phyloP scores from a whole-genome alignment of 2,888 invertebrate species.

The Pollenia labialis region DNA sequence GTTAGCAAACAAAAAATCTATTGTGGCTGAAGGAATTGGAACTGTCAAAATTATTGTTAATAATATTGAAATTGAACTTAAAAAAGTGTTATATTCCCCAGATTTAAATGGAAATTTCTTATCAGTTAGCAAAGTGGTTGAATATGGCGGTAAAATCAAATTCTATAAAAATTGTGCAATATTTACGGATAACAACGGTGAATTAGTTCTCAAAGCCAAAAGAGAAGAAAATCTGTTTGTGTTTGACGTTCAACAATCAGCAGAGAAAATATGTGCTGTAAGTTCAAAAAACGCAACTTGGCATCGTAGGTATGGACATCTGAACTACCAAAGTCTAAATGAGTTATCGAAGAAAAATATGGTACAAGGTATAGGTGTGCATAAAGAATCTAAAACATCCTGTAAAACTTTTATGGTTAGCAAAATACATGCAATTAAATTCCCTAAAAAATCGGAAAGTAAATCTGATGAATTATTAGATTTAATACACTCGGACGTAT shows the following conservation, averaged over 20 bases:
- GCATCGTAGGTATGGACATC: constrained; percentile 8
- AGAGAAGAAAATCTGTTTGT: constrained; percentile 5
- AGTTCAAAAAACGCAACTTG: neutral
- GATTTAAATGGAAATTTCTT: constrained; percentile 31
- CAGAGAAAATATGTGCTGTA: neutral
- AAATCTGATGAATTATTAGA: neutral
- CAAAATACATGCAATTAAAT: constrained; percentile 28
- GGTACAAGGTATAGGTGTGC: neutral
- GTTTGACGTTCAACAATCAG: neutral
- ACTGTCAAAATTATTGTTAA: neutral
- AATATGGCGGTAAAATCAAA: constrained; percentile 17
- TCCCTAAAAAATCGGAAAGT: constrained; percentile 4
- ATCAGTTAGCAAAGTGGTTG: constrained; percentile 32
- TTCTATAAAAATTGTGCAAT: neutral
- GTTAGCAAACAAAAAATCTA: too few species aligned
- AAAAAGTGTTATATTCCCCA: constrained; percentile 38
- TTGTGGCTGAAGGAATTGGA: neutral
- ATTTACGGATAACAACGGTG: neutral
- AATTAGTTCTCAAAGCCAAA: neutral
- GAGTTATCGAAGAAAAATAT: neutral
- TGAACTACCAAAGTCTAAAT: constrained; percentile 1
- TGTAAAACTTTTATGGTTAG: neutral
- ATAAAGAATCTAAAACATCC: too few species aligned
- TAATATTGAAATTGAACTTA: constrained; percentile 13
- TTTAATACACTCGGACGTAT: constrained; percentile 9